Conservation (phyloP, 2,888 invertebrate species). For the Disparrhopalites patrizii region DNA sequence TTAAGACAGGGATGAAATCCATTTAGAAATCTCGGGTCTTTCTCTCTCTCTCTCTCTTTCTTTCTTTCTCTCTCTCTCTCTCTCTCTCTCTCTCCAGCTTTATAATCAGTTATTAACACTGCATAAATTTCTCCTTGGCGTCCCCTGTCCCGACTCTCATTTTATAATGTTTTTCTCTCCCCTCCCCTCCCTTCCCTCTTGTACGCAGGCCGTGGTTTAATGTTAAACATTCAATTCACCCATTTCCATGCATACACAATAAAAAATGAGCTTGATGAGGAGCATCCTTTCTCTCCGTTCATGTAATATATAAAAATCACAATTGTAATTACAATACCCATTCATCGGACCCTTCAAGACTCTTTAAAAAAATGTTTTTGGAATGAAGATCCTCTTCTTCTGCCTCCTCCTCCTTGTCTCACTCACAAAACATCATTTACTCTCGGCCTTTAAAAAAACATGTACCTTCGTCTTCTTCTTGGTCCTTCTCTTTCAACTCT, state of each 20-base stretch:
- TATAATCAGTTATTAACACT: slow-evolving; percentile 18
- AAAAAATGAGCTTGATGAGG: slow-evolving; percentile 8
- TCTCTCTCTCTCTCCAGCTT: too few relatives aligned
- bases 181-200: background rate
- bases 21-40: too few relatives aligned
- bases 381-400: background rate
- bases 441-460: slow-evolving; percentile 8
- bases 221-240: background rate
- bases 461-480: background rate
- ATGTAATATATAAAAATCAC: slow-evolving; percentile 18
- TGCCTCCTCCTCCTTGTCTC: background rate
- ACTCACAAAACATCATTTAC: slow-evolving; percentile 12
- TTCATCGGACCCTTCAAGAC: slow-evolving; percentile 6
- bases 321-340: slow-evolving; percentile 20
- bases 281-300: too few relatives aligned
- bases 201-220: too few relatives aligned
- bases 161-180: background rate
- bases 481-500: too few relatives aligned
- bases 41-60: too few relatives aligned
- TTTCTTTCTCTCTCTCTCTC: too few relatives aligned
- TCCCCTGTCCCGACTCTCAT: background rate
- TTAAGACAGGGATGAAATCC: too few relatives aligned
- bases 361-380: too few relatives aligned
- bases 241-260: background rate
- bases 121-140: slow-evolving; percentile 15